phyloP scores from a whole-genome alignment of 2,113 vertebrate genomes.

The Zapus hudsonius region DNA sequence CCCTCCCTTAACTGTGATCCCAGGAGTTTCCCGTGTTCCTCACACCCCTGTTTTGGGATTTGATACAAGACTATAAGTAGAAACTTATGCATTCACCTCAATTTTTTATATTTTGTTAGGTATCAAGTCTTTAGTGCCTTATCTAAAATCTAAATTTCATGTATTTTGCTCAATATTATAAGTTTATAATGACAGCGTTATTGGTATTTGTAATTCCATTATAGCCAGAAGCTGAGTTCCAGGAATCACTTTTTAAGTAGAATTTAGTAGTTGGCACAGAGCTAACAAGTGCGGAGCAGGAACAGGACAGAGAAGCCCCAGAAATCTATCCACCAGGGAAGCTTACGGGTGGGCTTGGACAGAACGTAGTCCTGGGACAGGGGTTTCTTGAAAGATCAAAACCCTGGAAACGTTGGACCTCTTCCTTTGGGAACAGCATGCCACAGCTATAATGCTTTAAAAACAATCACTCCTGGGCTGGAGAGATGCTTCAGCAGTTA shows the following conservation, averaged over 20 bases:
- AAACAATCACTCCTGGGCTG: not conserved
- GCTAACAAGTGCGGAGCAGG: not conserved
- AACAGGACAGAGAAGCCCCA: not conserved
- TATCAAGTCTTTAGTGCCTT: not conserved
- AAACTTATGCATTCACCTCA: not conserved
- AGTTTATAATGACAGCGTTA: not conserved
- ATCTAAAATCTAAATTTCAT: not conserved
- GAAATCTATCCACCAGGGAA: not conserved
- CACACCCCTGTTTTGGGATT: not conserved
- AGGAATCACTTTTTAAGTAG: not conserved
- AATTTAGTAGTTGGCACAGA: conserved; percentile 26
- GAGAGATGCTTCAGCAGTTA: too few relatives aligned
- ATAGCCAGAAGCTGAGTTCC: not conserved
- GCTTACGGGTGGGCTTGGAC: not conserved
- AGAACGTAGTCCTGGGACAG: not conserved
- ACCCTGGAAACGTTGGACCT: not conserved
- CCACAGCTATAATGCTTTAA: not conserved
- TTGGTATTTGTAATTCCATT: not conserved
- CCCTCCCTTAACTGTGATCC: not conserved
- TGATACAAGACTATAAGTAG: not conserved
- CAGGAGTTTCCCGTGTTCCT: not conserved
- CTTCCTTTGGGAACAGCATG: not conserved
- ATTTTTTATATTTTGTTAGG: not conserved
- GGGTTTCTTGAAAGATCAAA: conserved; percentile 9
- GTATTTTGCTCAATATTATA: not conserved